Percentiles rank a stretch among this genome's conserved stretches.
Conservation (phyloP, 2,113 vertebrate genomes). For the Otocyon megalotis region DNA sequence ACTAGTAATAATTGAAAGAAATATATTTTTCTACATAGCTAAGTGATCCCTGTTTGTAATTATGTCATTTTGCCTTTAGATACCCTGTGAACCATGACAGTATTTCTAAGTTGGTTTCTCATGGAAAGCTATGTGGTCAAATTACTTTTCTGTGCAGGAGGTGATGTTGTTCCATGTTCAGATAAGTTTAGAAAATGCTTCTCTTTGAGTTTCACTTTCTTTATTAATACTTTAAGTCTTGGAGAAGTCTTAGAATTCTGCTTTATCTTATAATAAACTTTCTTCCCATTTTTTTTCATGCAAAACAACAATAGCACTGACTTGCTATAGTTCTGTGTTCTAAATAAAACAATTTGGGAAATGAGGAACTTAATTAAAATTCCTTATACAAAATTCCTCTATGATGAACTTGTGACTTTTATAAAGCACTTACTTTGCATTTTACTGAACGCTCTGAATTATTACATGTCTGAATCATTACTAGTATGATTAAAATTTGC, state of each 20-base stretch:
- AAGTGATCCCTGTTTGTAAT: neutral
- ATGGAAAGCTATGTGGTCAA: neutral
- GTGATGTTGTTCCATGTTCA: neutral
- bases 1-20: neutral
- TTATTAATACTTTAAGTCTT: neutral
- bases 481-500: neutral
- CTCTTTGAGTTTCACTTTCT: neutral
- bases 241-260: neutral
- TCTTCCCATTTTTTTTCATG: neutral
- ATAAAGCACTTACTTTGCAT: neutral
- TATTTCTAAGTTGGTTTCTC: neutral
- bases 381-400: neutral
- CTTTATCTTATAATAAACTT: neutral
- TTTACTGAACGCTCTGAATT: neutral
- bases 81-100: neutral
- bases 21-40: neutral
- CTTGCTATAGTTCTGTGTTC: neutral
- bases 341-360: constrained; percentile 18
- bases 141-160: neutral
- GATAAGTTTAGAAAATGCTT: neutral
- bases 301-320: neutral
- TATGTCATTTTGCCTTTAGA: neutral
- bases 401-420: neutral
- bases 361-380: neutral
- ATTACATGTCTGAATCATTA: neutral